Evolutionary conservation across 2,888 invertebrate genomes (phyloP), one percentile per base, ranked within the genome.

Genomic region (Phragmatobia fuliginosa): DNA sequence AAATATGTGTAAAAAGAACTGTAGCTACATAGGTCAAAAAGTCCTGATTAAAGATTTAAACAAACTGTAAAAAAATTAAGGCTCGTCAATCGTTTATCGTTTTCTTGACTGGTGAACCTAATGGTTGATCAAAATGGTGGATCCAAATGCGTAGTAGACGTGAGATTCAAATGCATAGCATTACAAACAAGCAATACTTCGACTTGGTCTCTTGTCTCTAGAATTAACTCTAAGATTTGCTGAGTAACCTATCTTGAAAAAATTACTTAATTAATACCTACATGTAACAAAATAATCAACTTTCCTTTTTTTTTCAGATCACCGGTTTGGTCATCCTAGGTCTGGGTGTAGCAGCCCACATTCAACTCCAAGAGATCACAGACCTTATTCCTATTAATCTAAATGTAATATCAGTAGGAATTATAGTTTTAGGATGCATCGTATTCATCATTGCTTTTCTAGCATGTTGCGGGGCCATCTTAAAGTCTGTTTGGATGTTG

Each of bases 391-490:
- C 90, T 0, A 73, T 75, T 1, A 75, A 81, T 58, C 66, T 82
- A 0, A 74, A 2, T 2, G 58, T 68, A 16, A 8, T 91, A 16
- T 81, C 89, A 0, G 87, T 91, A 33, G 70, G 84, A 0, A 67
- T 90, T 3, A 85, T 91, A 32, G 85, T 96, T 8, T 83, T 97
- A 45, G 97, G 97, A 5, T 90, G 94, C 14, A 83, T 97, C 33
- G 95, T 97, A 0, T 97, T 98, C 81, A 87, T 97, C 68, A 96
- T 98, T 56, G 97, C 97, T 0, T 98, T 97, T 92, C 96, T 98
- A 81, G 98, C 98, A 73, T 98, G 98, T 88, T 98, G 98, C 84
- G 98, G 98, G 0, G 98, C 98, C 0, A 96, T 97, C 75, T 96
- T 96, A 64, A 97, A 98, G 88, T 98, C 97, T 77, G 96, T 97